These are phyloP conservation scores for Ylistrum balloti DNA, from an alignment of 1,140 invertebrate species.

Conservation along the genomic window DNA sequence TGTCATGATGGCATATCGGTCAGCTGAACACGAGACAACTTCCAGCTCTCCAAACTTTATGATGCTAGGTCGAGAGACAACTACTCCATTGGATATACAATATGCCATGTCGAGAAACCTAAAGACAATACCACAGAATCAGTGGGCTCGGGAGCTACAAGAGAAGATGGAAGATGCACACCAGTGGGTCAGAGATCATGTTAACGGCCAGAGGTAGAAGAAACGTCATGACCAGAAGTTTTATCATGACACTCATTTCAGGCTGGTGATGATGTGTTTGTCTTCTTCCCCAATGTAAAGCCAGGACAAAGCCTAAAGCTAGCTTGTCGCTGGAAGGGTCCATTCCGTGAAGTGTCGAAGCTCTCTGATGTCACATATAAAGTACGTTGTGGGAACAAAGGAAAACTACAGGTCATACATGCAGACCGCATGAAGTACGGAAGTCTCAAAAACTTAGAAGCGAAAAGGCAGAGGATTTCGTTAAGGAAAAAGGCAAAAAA, in stretches of 20 bases:
- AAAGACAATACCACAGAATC: background rate
- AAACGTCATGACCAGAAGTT: background rate
- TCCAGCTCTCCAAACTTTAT: slow-evolving; percentile 46
- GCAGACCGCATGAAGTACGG: background rate
- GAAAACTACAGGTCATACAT: background rate
- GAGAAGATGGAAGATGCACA: slow-evolving; percentile 44
- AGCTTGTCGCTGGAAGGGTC: background rate
- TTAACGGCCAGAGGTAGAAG: background rate
- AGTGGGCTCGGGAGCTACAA: slow-evolving; percentile 48
- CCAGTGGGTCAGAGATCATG: slow-evolving; percentile 38
- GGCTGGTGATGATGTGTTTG: background rate
- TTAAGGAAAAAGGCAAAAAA: no score
- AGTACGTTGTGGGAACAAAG: background rate
- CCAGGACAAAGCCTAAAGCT: background rate
- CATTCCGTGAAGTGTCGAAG: background rate
- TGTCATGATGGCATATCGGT: slow-evolving; percentile 55
- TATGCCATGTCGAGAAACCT: background rate
- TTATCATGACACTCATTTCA: background rate
- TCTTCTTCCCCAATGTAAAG: background rate
- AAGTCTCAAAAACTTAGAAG: background rate
- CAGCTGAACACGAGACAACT: slow-evolving; percentile 46
- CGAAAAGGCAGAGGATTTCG: no score
- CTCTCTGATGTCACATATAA: background rate
- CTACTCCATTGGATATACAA: slow-evolving; percentile 43
- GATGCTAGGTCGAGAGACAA: slow-evolving; percentile 61